These are phyloP conservation scores for Clunio marinus DNA, from an alignment of 2,888 invertebrate species.

Conservation along the genomic window DNA sequence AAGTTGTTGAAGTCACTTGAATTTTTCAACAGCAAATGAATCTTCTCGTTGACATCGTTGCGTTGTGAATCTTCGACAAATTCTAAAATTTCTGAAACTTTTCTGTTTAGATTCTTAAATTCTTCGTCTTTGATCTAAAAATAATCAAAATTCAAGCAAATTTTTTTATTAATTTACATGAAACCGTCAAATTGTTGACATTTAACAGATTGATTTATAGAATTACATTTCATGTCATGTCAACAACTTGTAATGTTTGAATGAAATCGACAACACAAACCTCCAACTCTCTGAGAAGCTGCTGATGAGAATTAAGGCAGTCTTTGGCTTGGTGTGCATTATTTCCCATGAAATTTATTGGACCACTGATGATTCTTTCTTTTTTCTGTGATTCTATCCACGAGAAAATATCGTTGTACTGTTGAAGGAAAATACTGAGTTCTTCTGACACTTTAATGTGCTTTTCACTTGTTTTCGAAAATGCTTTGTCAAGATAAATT, in stretches of 20 bases:
- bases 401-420: conserved; percentile 64
- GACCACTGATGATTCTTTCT: conserved; percentile 56
- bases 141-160: conserved; percentile 39
- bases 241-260: too few species aligned
- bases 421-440: conserved; percentile 63
- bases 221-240: too few species aligned
- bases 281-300: conserved; percentile 67
- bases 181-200: too few species aligned
- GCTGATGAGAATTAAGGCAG: conserved; percentile 68
- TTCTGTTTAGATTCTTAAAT: conserved; percentile 60
- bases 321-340: conserved; percentile 62
- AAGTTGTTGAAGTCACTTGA: conserved; percentile 61
- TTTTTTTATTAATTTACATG: conserved; percentile 1
- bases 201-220: too few species aligned
- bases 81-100: conserved; percentile 60
- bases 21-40: conserved; percentile 59
- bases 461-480: conserved; percentile 64
- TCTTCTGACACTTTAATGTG: conserved; percentile 65
- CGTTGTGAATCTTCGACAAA: conserved; percentile 62
- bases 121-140: conserved; percentile 63
- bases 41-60: conserved; percentile 60
- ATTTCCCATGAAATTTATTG: conserved; percentile 71
- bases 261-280: too few species aligned
- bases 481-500: conserved; percentile 59
- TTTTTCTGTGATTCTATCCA: conserved; percentile 60